Evolutionary conservation across 1,140 invertebrate species (phyloP), one percentile per base, ranked within the genome.

Genomic region (Gonioctena quinquepunctata): DNA sequence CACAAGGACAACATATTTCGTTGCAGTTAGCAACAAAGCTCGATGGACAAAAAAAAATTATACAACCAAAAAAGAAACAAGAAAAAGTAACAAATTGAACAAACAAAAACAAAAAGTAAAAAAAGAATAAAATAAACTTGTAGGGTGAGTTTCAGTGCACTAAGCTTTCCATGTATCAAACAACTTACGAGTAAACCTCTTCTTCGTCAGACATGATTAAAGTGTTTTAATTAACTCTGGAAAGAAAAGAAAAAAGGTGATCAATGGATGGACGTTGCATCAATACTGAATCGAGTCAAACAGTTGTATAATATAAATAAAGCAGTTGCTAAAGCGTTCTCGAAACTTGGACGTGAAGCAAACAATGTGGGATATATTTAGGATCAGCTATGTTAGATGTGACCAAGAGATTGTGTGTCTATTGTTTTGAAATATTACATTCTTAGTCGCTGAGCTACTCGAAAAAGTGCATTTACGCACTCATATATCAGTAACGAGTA

Each of bases 131-230:
- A n/a, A n/a, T n/a, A n/a, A n/a, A n/a, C n/a, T 42, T n/a, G 33
- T 42, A 1, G 33, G 33, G 33, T 42, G 8, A n/a, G 33, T 13
- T 42, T 42, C 33, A 42, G 11, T 42, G 33, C 33, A n/a, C 16
- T 42, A 42, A 42, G 22, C n/a, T 25, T 59, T 59, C 56, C 50
- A 18, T 21, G 23, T 25, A 28, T 23, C 26, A 61, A 23, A n/a
- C 6, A 84, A 88, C 89, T 90, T 87, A 90, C 89, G 89, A 90
- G 85, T 90, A 90, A 69, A 82, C 81, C 88, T 90, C 89, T 84
- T 90, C 89, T 83, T 90, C 89, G 84, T 90, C 89, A 86, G 89
- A 90, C 89, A 90, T 90, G 86, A 68, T 72, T 72, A 64, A 69
- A 74, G 61, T 33, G 70, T 61, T 69, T 75, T 71, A 66, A 66